Conservation (phyloP, 1,140 invertebrate species). For the Drosophila sp. region DNA sequence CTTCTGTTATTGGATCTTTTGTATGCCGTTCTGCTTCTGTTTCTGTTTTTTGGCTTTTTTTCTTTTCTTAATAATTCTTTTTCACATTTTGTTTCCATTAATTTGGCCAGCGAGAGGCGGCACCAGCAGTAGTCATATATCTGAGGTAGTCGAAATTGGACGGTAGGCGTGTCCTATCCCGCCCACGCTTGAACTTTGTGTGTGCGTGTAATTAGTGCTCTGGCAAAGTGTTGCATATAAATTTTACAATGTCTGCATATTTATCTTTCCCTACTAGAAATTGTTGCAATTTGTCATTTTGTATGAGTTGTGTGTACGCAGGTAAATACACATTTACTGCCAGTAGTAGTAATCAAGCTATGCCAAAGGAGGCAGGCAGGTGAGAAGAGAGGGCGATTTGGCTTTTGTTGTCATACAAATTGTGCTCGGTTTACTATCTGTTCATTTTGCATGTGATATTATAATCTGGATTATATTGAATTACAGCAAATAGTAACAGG, state of each 20-base stretch:
- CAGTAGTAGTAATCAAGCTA: neutral
- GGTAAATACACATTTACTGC: neutral
- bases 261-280: conserved; percentile 53
- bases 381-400: neutral
- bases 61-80: conserved; percentile 15
- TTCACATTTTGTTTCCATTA: conserved; percentile 21
- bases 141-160: conserved; percentile 3
- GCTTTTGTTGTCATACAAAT: neutral
- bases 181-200: conserved; percentile 18
- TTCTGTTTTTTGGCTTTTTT: conserved; percentile 12
- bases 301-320: neutral
- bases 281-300: conserved; percentile 36
- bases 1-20: conserved; percentile 8
- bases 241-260: conserved; percentile 60
- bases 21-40: conserved; percentile 7
- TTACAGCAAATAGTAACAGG: neutral
- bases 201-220: conserved; percentile 67
- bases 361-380: neutral
- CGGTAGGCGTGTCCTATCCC: neutral
- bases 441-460: neutral
- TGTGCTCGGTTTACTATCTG: neutral
- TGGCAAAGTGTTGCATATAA: conserved; percentile 65
- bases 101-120: conserved; percentile 15
- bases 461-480: neutral
- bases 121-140: conserved; percentile 18